A percentile compares a stretch with the other conserved stretches of the same genome.
These are phyloP conservation scores for Timandra comae DNA, from an alignment of 2,888 invertebrate species.

Conservation along the genomic window DNA sequence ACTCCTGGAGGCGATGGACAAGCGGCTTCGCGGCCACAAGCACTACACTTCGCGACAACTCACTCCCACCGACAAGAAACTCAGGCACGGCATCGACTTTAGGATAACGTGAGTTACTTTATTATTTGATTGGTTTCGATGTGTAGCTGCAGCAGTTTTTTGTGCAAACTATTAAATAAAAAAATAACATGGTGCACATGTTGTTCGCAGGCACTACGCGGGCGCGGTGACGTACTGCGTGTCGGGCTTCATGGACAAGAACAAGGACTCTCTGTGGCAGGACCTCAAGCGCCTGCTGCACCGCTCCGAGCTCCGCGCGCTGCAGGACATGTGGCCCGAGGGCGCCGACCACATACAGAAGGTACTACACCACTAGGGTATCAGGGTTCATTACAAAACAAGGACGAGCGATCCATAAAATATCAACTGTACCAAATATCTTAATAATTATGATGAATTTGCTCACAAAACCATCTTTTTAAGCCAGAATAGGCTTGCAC, in stretches of 20 bases:
- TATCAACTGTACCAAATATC: not conserved
- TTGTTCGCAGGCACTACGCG: conserved; percentile 94
- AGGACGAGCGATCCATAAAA: not conserved
- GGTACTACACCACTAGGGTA: conserved; percentile 29
- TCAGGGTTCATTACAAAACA: not conserved
- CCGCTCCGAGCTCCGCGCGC: conserved; percentile 85
- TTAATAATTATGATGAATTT: too few species aligned
- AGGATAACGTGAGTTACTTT: conserved; percentile 83
- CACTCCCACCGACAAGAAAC: conserved; percentile 87
- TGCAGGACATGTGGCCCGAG: conserved; percentile 97
- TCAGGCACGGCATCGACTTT: conserved; percentile 87
- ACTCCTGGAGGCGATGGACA: conserved; percentile 94
- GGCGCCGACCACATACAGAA: conserved; percentile 93
- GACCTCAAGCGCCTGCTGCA: conserved; percentile 96
- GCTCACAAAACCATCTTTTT: too few species aligned
- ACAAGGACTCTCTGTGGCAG: conserved; percentile 97
- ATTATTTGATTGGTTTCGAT: too few species aligned
- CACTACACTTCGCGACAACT: conserved; percentile 94
- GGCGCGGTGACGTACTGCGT: conserved; percentile 96
- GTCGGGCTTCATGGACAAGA: conserved; percentile 96
- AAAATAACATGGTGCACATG: too few species aligned
- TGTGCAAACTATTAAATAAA: too few species aligned
- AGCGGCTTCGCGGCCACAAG: conserved; percentile 87
- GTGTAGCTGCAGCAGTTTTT: too few species aligned
- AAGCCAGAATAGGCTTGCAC: too few species aligned